A percentile compares a stretch with the other conserved stretches of the same genome.
phyloP scores from a whole-genome alignment of 2,797 vertebrate genomes.

The Melanotaenia trifasciata region DNA sequence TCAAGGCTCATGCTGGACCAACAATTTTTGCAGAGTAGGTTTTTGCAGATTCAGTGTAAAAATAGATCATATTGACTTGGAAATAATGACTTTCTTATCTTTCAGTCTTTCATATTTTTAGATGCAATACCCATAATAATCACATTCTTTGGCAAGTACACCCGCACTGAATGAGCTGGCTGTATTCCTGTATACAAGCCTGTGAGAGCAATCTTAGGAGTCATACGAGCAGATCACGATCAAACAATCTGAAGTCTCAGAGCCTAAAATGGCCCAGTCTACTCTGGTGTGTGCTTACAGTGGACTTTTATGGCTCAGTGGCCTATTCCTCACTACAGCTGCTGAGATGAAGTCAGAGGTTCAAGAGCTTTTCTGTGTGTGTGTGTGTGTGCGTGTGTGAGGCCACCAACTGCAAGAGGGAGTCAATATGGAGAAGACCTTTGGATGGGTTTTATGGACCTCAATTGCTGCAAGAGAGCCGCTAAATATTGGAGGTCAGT shows the following conservation, averaged over 20 bases:
- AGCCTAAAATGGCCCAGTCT: slow-evolving; percentile 63
- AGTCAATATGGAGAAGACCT: slow-evolving; percentile 65
- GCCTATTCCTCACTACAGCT: slow-evolving; percentile 52
- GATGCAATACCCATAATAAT: slow-evolving; percentile 43
- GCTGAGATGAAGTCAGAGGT: slow-evolving; percentile 63
- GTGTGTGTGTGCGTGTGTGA: slow-evolving; percentile 29
- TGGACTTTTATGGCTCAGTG: slow-evolving; percentile 56
- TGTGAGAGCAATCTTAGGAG: slow-evolving; percentile 55
- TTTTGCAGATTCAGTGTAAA: slow-evolving; percentile 39
- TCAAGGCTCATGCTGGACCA: slow-evolving; percentile 33
- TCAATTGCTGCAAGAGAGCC: slow-evolving; percentile 43
- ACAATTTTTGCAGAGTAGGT: slow-evolving; percentile 42
- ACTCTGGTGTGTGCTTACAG: slow-evolving; percentile 56
- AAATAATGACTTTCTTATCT: slow-evolving; percentile 62
- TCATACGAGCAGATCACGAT: slow-evolving; percentile 69
- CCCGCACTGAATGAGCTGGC: slow-evolving; percentile 40
- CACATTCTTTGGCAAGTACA: slow-evolving; percentile 24
- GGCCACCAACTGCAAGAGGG: slow-evolving; percentile 33
- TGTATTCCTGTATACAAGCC: slow-evolving; percentile 30
- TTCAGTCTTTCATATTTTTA: slow-evolving; percentile 36
- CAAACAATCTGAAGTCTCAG: slow-evolving; percentile 59
- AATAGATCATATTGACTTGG: slow-evolving; percentile 51
- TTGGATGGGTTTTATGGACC: slow-evolving; percentile 56
- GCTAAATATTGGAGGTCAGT: slow-evolving; percentile 58
- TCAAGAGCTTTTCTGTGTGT: slow-evolving; percentile 51